A percentile compares a stretch with the other conserved stretches of the same genome.
Conservation (phyloP, 2,888 invertebrate species). For the Napeogenes sylphis region DNA sequence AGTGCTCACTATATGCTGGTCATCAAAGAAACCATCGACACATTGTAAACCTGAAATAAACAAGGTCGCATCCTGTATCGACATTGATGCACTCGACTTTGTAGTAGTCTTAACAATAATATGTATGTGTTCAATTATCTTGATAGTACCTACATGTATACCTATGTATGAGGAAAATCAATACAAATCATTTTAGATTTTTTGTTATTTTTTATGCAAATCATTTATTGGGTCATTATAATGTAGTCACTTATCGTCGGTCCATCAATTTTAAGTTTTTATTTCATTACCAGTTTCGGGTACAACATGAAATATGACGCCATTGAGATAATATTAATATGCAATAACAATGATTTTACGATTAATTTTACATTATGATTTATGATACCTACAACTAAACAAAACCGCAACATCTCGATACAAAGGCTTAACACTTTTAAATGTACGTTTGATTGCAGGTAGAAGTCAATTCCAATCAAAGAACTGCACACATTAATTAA, state of each 20-base stretch:
- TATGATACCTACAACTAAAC: slow-evolving; percentile 24
- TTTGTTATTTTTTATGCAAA: background rate
- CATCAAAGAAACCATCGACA: slow-evolving; percentile 72
- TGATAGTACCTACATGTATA: background rate
- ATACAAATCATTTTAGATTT: background rate
- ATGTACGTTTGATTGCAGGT: slow-evolving; percentile 23
- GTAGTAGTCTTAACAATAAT: slow-evolving; percentile 16
- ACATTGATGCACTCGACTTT: slow-evolving; percentile 15
- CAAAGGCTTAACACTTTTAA: slow-evolving; percentile 14
- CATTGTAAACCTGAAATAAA: slow-evolving; percentile 53
- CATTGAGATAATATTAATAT: slow-evolving; percentile 19
- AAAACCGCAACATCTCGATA: slow-evolving; percentile 21
- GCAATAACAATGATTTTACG: slow-evolving; percentile 22
- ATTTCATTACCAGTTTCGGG: slow-evolving; percentile 1
- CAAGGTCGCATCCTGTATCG: slow-evolving; percentile 40
- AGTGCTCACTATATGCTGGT: slow-evolving; percentile 58
- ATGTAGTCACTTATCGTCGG: slow-evolving; percentile 2
- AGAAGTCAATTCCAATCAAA: slow-evolving; percentile 50
- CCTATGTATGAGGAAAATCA: background rate
- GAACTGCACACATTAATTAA: slow-evolving; percentile 57
- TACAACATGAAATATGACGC: slow-evolving; percentile 4
- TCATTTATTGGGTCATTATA: slow-evolving; percentile 6
- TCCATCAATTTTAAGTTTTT: slow-evolving; percentile 7
- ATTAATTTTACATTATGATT: slow-evolving; percentile 20
- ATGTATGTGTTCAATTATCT: background rate